Base-by-base conservation (phyloP, 35 echinoderm and acorn worm species). In the Ptychodera flava region DNA sequence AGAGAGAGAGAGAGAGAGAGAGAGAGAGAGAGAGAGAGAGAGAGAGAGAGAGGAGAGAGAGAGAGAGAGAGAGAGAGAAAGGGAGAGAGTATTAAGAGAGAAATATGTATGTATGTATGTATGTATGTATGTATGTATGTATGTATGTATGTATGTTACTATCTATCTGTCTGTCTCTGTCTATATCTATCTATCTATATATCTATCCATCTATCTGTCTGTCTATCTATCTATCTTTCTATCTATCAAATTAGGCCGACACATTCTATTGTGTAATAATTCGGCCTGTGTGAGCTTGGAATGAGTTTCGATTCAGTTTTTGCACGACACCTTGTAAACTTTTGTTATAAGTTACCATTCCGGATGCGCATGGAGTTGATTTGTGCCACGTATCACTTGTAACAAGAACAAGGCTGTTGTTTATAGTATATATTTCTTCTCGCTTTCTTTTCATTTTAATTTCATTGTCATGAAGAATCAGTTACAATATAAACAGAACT, bases 101-200 rank as follows among this genome's bases (percentile, higher is more conserved):
- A 64, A 12, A 22, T 64, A 64, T 84, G 82, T 34, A 37, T 84
- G 82, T 84, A 37, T 84, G 82, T 84, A 37, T 84, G 82, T 84
- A 37, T 84, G 82, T 84, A 37, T 84, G 82, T 84, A 37, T 84
- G 82, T 84, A 37, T 84, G 82, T 84, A 37, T 84, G 82, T 84
- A 37, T 84, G 82, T 84, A 37, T 84, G 82, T 84, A 37, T 84
- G 82, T 84, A 37, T 84, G 82, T 84, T 15, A 35, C 16, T 84
- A 37, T 84, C 16, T 84, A 37, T 84, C 16, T 84, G 35, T 84
- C 12, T 84, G 35, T 84, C 28, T 35, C 12, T 84, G 82, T 35
- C 22, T 84, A 34, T 34, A 37, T 35, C 12, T 84, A 29, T 34
- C 28, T 84, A 6, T 34, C 28, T 84, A 14, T 84, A 34, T 35